Percentiles rank a stretch among this genome's conserved stretches.
phyloP scores from a whole-genome alignment of 2,888 invertebrate genomes.

The Megastigmus dorsalis region DNA sequence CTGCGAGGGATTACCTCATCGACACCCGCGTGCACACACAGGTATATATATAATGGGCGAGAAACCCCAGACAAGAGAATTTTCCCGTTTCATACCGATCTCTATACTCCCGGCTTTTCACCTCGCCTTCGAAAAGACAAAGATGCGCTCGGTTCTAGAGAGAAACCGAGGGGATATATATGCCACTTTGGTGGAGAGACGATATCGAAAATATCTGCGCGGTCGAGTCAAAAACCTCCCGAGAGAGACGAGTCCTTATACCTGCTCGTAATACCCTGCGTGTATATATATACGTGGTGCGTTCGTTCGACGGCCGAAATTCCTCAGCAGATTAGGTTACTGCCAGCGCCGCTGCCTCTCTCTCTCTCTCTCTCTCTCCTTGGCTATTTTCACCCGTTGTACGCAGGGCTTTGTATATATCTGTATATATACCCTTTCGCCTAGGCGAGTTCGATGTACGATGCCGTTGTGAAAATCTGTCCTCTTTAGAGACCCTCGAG shows the following conservation, averaged over 20 bases:
- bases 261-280: not conserved
- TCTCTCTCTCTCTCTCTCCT: not conserved
- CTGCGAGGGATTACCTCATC: constrained; percentile 46
- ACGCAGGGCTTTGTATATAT: not conserved
- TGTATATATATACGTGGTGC: not conserved
- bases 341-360: not conserved
- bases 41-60: too few species aligned
- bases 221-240: constrained; percentile 11
- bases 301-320: constrained; percentile 45
- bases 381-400: constrained; percentile 31
- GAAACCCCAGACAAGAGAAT: not conserved
- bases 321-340: constrained; percentile 59
- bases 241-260: not conserved
- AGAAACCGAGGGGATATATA: not conserved
- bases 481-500: too few species aligned
- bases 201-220: too few species aligned
- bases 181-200: too few species aligned
- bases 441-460: too few species aligned
- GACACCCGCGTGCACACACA: constrained; percentile 27
- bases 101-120: not conserved
- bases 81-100: not conserved
- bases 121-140: not conserved
- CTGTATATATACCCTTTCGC: not conserved
- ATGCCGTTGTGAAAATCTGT: too few species aligned
- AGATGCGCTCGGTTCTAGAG: too few species aligned